phyloP scores from a whole-genome alignment of 2,888 invertebrate species.

The Emmelina monodactyla region DNA sequence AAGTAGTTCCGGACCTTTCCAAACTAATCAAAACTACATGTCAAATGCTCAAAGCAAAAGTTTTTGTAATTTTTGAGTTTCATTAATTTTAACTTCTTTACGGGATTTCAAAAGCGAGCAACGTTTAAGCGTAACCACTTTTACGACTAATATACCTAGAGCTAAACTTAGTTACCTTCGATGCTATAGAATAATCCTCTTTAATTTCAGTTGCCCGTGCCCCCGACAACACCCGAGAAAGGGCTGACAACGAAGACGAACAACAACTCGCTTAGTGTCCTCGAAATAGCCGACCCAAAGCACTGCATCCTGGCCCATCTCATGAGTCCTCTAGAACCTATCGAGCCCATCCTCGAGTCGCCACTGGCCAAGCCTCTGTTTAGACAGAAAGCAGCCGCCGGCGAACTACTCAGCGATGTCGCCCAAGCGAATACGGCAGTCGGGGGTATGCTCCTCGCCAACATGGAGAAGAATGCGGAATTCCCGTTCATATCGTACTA shows the following conservation, averaged over 20 bases:
- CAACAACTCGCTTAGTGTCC: slow-evolving; percentile 74
- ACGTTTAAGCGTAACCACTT: too few species aligned
- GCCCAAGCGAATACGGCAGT: slow-evolving; percentile 77
- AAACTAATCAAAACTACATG: too few species aligned
- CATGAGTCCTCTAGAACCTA: slow-evolving; percentile 87
- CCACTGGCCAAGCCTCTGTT: slow-evolving; percentile 81
- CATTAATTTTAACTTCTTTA: too few species aligned
- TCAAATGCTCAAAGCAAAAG: too few species aligned
- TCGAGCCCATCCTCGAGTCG: slow-evolving; percentile 86
- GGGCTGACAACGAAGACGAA: slow-evolving; percentile 67
- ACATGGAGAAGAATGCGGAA: slow-evolving; percentile 89
- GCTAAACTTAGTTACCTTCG: too few species aligned
- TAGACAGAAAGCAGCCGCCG: slow-evolving; percentile 79
- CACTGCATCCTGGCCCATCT: slow-evolving; percentile 86
- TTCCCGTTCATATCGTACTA: slow-evolving; percentile 93
- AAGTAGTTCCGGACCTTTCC: too few species aligned
- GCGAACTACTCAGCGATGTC: slow-evolving; percentile 78
- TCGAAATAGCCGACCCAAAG: slow-evolving; percentile 89
- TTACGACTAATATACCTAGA: too few species aligned
- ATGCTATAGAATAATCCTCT: too few species aligned
- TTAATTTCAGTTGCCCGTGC: slow-evolving; percentile 63
- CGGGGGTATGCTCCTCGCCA: slow-evolving; percentile 86
- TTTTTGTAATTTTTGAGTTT: too few species aligned
- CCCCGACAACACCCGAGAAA: slow-evolving; percentile 71
- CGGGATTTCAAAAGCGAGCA: too few species aligned